Conservation (phyloP, 2,888 invertebrate species). For the Fragum whitleyi region DNA sequence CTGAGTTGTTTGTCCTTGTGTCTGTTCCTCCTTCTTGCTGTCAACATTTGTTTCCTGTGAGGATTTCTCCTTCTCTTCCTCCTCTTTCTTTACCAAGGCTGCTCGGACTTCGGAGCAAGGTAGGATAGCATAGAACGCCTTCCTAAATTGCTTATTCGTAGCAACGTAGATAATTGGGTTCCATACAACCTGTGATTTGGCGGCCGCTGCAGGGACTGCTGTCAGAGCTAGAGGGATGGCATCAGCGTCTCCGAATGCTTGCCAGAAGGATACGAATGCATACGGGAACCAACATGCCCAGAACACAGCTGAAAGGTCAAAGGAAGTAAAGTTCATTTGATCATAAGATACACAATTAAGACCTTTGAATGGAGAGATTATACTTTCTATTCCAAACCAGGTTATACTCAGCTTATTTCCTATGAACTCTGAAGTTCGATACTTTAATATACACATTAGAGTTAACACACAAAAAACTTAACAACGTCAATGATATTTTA, state of each 20-base stretch:
- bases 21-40: conserved; percentile 22
- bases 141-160: conserved; percentile 76
- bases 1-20: not conserved
- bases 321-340: not conserved
- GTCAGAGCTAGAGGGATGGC: conserved; percentile 64
- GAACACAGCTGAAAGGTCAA: conserved; percentile 65
- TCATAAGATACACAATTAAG: too few species aligned
- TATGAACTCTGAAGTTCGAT: too few species aligned
- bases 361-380: too few species aligned
- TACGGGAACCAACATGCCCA: conserved; percentile 78
- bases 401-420: too few species aligned
- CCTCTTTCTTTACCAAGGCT: conserved; percentile 34
- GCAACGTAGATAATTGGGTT: conserved; percentile 79
- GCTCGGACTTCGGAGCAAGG: conserved; percentile 65
- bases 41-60: conserved; percentile 41
- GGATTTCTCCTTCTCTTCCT: conserved; percentile 33
- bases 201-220: conserved; percentile 73
- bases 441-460: too few species aligned
- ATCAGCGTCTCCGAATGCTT: conserved; percentile 68
- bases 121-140: conserved; percentile 66
- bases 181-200: conserved; percentile 76
- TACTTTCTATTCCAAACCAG: too few species aligned
- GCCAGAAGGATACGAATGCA: conserved; percentile 75
- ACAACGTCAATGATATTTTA: too few species aligned
- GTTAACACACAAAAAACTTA: too few species aligned